phyloP scores from a whole-genome alignment of 2,888 invertebrate species.

The Gastracanthus pulcherrimus region DNA sequence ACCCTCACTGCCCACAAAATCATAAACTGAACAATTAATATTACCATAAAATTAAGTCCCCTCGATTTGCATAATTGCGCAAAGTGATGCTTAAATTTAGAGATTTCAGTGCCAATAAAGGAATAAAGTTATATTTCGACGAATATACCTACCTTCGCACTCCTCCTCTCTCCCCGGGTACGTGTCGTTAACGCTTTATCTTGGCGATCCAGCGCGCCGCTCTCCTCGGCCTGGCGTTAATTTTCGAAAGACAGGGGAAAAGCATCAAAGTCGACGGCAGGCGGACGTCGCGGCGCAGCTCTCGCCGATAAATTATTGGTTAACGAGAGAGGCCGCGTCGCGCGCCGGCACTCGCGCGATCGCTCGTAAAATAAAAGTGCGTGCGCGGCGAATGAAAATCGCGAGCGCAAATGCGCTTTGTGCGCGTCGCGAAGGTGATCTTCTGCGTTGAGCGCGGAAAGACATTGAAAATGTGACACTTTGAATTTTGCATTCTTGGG shows the following conservation, averaged over 20 bases:
- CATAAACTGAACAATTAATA: conserved; percentile 34
- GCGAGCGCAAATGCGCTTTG: not conserved
- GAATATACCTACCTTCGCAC: not conserved
- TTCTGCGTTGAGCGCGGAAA: not conserved
- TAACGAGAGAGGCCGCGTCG: conserved; percentile 10
- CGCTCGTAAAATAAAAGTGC: conserved; percentile 18
- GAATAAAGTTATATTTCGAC: conserved; percentile 38
- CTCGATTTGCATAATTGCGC: conserved; percentile 23
- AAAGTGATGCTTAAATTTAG: conserved; percentile 23
- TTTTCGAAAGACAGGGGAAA: conserved; percentile 10
- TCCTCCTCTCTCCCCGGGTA: not conserved
- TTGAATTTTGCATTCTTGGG: not conserved
- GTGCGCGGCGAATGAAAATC: not conserved
- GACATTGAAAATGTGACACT: not conserved
- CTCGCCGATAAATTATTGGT: conserved; percentile 34
- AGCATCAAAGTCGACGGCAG: conserved; percentile 42
- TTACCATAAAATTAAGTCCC: conserved; percentile 24
- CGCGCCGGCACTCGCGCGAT: not conserved
- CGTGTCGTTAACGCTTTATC: conserved; percentile 20
- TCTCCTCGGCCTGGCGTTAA: conserved; percentile 16
- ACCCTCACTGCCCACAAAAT: not conserved
- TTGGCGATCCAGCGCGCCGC: not conserved
- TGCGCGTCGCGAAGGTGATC: not conserved
- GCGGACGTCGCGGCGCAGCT: not conserved
- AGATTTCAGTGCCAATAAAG: conserved; percentile 35